Base-by-base conservation (phyloP, 2,113 vertebrate genomes). In the Telmatochromis sp. region DNA sequence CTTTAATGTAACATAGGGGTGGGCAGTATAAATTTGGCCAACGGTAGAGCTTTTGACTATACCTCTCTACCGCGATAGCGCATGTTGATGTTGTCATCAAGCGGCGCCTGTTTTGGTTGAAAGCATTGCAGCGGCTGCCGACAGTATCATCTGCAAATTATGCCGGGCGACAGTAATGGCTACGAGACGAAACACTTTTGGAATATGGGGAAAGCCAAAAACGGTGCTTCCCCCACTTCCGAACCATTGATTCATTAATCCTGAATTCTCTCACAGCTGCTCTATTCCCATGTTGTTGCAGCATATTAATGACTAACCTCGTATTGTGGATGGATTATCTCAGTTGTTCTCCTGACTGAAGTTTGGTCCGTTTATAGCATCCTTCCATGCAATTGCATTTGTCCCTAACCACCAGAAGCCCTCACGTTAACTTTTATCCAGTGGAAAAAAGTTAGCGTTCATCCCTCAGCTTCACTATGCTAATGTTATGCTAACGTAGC, bases 31-130 rank as follows among this genome's bases (percentile, higher is more conserved):
- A 57, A 57, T 57, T 28, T 57, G 13, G 54, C 54, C 54, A 57
- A 57, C 54, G 7, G 7, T 28, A 57, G 23, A 57, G 23, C 7
- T 28, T 57, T 57, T 57, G 55, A 57, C 55, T 57, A 57, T 15
- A 57, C 23, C 2, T 0, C 53, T 21, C n/a, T 11, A 54, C 1
- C 4, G 4, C 0, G 2, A 28, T 57, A 57, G 55, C 13, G 13
- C 55, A 57, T 57, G 55, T 57, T 28, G 23, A 57, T 15, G 55
- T 28, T 8, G 55, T 57, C 55, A 57, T 28, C 55, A 57, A 57
- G 55, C 7, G 54, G 4, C 0, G 23, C 55, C 23, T 2, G 23
- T 3, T 57, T 14, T 57, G 23, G 12, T 57, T 4, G 12, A 57
- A 57, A 8, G 12, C 23, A 26, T 26, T 14, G 54, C 54, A 26